Conservation (phyloP, 2,888 invertebrate species). For the Tryphoninae sp. region DNA sequence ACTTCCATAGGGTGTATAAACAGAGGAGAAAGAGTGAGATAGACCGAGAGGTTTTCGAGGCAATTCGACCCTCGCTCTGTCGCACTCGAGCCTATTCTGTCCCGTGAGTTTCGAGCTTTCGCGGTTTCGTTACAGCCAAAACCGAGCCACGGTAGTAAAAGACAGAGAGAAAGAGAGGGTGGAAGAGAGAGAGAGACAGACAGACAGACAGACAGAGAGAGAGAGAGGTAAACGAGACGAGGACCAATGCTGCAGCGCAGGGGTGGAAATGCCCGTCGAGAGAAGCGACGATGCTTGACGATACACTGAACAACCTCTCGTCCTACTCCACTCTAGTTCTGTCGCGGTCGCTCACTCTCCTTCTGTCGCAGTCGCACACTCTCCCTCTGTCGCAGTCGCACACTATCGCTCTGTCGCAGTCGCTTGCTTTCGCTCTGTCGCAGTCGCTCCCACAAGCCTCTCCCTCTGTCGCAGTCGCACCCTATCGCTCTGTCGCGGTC, state of each 20-base stretch:
- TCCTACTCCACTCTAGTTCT: conserved; percentile 59
- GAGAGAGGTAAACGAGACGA: conserved; percentile 44
- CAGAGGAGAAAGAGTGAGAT: conserved; percentile 67
- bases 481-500: too few relatives aligned
- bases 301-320: conserved; percentile 73
- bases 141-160: conserved; percentile 52
- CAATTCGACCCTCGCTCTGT: conserved; percentile 47
- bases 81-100: conserved; percentile 45
- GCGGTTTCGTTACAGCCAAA: conserved; percentile 71
- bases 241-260: conserved; percentile 63
- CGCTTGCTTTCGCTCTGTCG: too few relatives aligned
- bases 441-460: not conserved
- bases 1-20: conserved; percentile 57
- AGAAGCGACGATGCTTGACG: conserved; percentile 78
- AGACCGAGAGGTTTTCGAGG: conserved; percentile 66
- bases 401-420: too few relatives aligned
- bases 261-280: conserved; percentile 65
- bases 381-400: too few relatives aligned
- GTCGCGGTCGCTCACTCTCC: not conserved
- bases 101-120: conserved; percentile 72
- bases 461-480: not conserved
- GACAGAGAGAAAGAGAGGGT: conserved; percentile 62
- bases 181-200: conserved; percentile 20
- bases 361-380: too few relatives aligned
- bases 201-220: too few relatives aligned